Evolutionary conservation across 2,797 vertebrate genomes (phyloP).

Genomic region (Odontamblyopus rebecca): DNA sequence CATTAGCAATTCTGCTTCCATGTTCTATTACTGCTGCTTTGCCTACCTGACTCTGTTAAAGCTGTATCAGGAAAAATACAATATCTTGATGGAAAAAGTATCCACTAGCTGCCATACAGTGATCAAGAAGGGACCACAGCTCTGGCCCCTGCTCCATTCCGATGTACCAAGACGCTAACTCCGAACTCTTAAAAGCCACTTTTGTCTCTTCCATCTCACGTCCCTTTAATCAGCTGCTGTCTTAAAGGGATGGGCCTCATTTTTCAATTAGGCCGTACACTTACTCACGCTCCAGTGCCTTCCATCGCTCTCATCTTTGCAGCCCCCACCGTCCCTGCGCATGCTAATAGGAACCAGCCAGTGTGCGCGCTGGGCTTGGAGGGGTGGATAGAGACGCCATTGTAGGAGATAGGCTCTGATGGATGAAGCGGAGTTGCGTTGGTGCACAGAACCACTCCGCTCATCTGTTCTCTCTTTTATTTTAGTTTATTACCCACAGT

Average conservation of each 20-base stretch:
- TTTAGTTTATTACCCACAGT: slow-evolving; percentile 4
- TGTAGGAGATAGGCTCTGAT: slow-evolving; percentile 48
- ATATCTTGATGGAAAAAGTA: neutral
- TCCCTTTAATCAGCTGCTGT: slow-evolving; percentile 52
- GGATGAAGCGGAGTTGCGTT: slow-evolving; percentile 25
- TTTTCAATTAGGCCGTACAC: slow-evolving; percentile 66
- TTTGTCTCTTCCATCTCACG: slow-evolving; percentile 34
- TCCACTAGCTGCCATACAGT: neutral
- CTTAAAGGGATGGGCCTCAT: slow-evolving; percentile 49
- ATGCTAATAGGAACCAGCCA: slow-evolving; percentile 35
- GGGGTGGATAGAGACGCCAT: slow-evolving; percentile 41
- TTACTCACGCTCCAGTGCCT: slow-evolving; percentile 50
- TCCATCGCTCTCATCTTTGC: slow-evolving; percentile 57
- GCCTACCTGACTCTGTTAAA: neutral
- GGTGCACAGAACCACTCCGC: slow-evolving; percentile 23
- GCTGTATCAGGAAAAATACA: neutral
- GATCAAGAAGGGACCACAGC: neutral
- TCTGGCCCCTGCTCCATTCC: neutral
- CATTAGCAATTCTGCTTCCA: neutral
- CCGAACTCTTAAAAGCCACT: slow-evolving; percentile 1
- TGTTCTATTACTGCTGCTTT: neutral
- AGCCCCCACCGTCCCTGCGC: slow-evolving; percentile 19
- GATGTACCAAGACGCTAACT: neutral
- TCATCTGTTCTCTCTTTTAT: slow-evolving; percentile 17
- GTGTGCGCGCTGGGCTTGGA: neutral